Percentiles rank a stretch among this genome's conserved stretches.
phyloP scores from a whole-genome alignment of 2,797 vertebrate genomes.

The Thamnophis elegans region DNA sequence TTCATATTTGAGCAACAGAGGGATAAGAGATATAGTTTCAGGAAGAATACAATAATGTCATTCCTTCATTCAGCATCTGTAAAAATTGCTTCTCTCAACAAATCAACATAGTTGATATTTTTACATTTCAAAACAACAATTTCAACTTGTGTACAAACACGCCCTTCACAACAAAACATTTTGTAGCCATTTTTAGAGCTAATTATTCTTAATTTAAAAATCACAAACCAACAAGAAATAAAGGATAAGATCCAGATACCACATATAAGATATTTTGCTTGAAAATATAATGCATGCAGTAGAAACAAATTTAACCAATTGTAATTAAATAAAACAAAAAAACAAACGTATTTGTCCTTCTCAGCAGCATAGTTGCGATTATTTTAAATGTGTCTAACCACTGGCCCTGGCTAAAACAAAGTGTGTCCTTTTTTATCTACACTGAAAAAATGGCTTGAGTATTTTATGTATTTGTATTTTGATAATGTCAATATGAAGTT shows the following conservation, averaged over 20 bases:
- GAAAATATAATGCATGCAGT: conserved; percentile 72
- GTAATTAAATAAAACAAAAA: conserved; percentile 68
- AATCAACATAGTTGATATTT: conserved; percentile 52
- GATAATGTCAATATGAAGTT: conserved; percentile 59
- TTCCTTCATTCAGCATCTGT: conserved; percentile 52
- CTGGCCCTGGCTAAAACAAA: conserved; percentile 69
- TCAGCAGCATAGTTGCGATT: conserved; percentile 79
- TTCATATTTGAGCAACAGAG: conserved; percentile 54
- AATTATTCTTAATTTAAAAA: conserved; percentile 64
- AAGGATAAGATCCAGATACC: conserved; percentile 63
- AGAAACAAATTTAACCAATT: conserved; percentile 65
- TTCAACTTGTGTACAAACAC: conserved; percentile 62
- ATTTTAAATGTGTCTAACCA: conserved; percentile 67
- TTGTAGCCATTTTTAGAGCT: conserved; percentile 59
- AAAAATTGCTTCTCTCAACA: conserved; percentile 46
- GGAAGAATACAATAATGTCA: conserved; percentile 44
- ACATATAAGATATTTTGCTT: conserved; percentile 68
- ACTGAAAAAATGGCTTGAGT: conserved; percentile 59
- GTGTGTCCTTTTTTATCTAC: conserved; percentile 54
- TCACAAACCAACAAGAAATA: conserved; percentile 67
- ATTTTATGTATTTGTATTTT: conserved; percentile 26
- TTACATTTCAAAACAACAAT: conserved; percentile 57
- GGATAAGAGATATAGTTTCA: conserved; percentile 43
- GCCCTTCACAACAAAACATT: conserved; percentile 59
- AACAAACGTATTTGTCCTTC: conserved; percentile 64